Conservation (phyloP, 2,797 vertebrate genomes). For the Pipistrellus kuhlii region DNA sequence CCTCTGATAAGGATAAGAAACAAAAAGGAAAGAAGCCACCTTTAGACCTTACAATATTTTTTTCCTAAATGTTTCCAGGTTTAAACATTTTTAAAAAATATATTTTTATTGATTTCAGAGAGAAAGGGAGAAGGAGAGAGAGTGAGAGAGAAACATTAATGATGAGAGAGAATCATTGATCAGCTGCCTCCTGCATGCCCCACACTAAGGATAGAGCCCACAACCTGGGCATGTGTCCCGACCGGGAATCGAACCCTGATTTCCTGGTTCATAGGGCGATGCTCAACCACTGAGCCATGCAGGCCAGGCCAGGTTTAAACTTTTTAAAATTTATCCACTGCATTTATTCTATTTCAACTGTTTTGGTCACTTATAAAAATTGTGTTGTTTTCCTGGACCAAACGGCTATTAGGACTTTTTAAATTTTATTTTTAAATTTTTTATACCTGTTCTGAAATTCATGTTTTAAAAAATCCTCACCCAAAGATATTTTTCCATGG, state of each 20-base stretch:
- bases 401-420: neutral
- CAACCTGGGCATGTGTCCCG: no score
- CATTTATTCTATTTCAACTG: neutral
- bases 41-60: neutral
- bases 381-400: neutral
- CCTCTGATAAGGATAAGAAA: neutral
- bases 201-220: no score
- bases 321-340: neutral
- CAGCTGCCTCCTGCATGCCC: no score
- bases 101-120: no score
- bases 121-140: no score
- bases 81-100: neutral
- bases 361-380: neutral
- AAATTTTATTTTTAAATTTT: neutral
- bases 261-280: no score
- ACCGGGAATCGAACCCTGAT: no score
- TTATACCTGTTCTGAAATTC: no score
- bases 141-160: no score
- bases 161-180: no score
- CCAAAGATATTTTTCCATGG: no score
- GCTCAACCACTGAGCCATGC: no score
- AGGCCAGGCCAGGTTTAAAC: neutral
- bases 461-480: neutral
- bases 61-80: slow-evolving; percentile 42
- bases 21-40: neutral